Evolutionary conservation across 2,888 invertebrate genomes (phyloP).

Genomic region (Chloromyia formosa): DNA sequence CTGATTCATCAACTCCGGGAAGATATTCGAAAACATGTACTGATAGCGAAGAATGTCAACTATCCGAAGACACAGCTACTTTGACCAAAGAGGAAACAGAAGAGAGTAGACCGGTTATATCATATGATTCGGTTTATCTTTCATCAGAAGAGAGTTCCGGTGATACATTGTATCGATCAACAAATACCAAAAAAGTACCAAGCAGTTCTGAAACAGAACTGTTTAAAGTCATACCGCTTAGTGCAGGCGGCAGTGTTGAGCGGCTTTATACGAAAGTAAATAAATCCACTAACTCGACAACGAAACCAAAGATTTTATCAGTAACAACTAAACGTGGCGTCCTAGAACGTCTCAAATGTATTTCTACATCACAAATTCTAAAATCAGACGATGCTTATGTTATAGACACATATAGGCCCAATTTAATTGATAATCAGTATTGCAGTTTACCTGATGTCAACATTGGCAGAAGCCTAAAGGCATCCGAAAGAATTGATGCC

Average conservation of each 20-base stretch:
- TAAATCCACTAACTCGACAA: conserved; percentile 46
- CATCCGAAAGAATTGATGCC: conserved; percentile 76
- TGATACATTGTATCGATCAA: conserved; percentile 57
- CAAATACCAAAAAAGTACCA: conserved; percentile 5
- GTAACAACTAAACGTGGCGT: conserved; percentile 49
- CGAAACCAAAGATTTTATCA: conserved; percentile 66
- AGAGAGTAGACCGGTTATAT: conserved; percentile 54
- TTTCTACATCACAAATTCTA: conserved; percentile 52
- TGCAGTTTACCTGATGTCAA: conserved; percentile 77
- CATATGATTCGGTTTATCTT: conserved; percentile 63
- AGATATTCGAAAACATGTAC: not conserved
- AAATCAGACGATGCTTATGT: conserved; percentile 47
- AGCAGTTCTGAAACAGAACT: not conserved
- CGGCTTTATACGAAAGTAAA: conserved; percentile 58
- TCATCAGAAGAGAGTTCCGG: conserved; percentile 62
- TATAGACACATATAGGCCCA: conserved; percentile 54
- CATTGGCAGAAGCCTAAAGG: conserved; percentile 74
- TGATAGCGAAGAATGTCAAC: conserved; percentile 19
- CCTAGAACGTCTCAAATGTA: conserved; percentile 53
- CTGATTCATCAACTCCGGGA: conserved; percentile 59
- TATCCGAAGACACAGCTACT: conserved; percentile 13
- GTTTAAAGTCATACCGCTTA: not conserved
- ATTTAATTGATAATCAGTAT: conserved; percentile 72
- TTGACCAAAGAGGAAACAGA: not conserved
- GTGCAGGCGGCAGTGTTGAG: not conserved